Evolutionary conservation across 2,888 invertebrate species (phyloP), one percentile per base, ranked within the genome.

Genomic region (Blastobasis adustella): DNA sequence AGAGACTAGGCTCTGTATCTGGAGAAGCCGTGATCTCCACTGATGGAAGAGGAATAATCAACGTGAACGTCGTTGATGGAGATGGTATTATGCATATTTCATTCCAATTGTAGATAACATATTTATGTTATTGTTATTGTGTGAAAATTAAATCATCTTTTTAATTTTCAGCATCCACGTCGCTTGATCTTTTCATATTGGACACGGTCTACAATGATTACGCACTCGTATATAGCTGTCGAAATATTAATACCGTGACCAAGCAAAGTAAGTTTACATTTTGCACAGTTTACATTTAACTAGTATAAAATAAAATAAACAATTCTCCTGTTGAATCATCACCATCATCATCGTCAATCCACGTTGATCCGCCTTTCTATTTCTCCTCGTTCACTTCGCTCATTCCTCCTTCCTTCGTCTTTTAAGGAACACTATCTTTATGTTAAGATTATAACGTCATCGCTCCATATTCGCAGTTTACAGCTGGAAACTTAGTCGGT

Each of bases 221-320:
- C 62, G 89, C 92, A 0, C 85, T 93, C 0, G 79, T 92, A 4
- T 93, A 92, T 83, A 90, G 91, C 48, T 94, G 94, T 68, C 77
- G 76, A 37, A 65, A 80, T 53, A 37, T 76, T 2, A 58, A 55
- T 4, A 60, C 49, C 37, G 55, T 63, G 0, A 61, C 37, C 2
- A 82, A 80, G 55, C 85, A 83, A 75, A 67, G 87, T 88, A 75
- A 49, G 61, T 59, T 49, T 5, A 36, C 37, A 41, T 23, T 23
- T 23, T 23, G 23, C 23, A 23, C 23, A 23, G 23, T 23, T 23
- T 23, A 23, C 23, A 23, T 23, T 23, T 23, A 23, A 23, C 23
- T 23, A 23, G 23, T 23, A 23, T 23, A 2, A 23, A 3, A 23
- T 23, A 23, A 23, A 23, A 23, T 23, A 23, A 23, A 23, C 23